Evolutionary conservation across 2,113 vertebrate genomes (phyloP), one percentile per base, ranked within the genome.

Genomic region (Echinops telfairi): DNA sequence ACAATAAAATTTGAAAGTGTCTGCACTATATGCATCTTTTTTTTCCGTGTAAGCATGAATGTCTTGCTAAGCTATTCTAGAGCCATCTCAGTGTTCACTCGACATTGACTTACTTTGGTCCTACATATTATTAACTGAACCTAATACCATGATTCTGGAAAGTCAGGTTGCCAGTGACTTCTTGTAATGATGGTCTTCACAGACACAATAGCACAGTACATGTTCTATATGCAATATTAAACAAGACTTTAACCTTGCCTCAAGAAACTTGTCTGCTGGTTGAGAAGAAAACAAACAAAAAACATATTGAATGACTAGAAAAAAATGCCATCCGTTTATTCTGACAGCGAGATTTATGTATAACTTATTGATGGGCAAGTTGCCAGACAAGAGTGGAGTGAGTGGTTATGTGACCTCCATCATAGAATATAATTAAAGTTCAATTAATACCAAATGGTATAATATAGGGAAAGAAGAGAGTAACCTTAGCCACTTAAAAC

Each of bases 1-100:
- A 96, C 95, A 97, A 97, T 96, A 95, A 96, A 93, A 88, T 43
- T 82, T 79, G 88, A 94, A 86, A 90, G 89, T 94, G 80, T 93
- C 86, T 95, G 68, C 5, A 89, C 62, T 94, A 68, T 93, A 22
- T 97, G 86, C 16, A 6, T 95, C 86, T 97, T 94, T 92, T 93
- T 95, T 23, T 98, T 97, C 89, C 31, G 53, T 92, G 47, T 91
- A 95, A 75, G 90, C 95, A 96, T 86, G 31, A 95, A 96, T 87
- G 4, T 38, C 16, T 93, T 78, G 40, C 5, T 57, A 96, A 43
- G 64, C n/a, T 87, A 64, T 43, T 93, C 91, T 86, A 94, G 40
- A 83, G 11, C 33, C 22, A 88, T 36, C 31, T 79, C 22, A 62
- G 86, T 92, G 64, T 94, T 91, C 68, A 91, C 89, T 92, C 84